phyloP scores from a whole-genome alignment of 2,797 vertebrate genomes.

The Erithacus rubecula region DNA sequence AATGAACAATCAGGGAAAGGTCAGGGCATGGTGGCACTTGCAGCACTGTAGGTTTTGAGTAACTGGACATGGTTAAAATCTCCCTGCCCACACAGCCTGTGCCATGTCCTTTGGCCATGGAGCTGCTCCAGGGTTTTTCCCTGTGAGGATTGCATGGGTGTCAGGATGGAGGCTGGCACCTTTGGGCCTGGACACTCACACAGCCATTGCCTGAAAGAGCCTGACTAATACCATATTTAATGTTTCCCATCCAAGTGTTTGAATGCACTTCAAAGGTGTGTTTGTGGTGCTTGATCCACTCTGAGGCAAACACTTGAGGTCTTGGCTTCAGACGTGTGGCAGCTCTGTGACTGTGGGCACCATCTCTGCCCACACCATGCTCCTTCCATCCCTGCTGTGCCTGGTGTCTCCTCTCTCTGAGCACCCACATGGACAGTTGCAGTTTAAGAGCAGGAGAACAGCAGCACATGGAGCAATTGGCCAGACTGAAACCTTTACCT shows the following conservation, averaged over 20 bases:
- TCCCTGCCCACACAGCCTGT: neutral
- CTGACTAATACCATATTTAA: neutral
- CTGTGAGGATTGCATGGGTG: rapidly evolving
- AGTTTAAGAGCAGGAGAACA: neutral
- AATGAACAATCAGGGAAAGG: neutral
- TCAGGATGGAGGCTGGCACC: neutral
- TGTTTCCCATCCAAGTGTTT: neutral
- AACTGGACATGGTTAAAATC: neutral
- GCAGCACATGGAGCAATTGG: rapidly evolving
- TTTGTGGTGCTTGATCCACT: neutral
- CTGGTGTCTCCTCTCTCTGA: neutral
- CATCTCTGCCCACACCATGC: neutral
- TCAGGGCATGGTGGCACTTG: neutral
- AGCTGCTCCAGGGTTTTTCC: neutral
- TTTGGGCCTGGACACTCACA: neutral
- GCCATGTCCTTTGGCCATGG: rapidly evolving
- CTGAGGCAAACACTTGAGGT: neutral
- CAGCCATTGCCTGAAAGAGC: neutral
- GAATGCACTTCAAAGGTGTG: neutral
- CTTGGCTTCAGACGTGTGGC: neutral
- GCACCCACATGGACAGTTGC: neutral
- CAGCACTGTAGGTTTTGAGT: neutral
- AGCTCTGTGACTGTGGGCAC: neutral
- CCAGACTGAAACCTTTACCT: neutral
- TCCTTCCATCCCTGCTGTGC: neutral